Percentiles rank a stretch among this genome's conserved stretches.
These are phyloP conservation scores for Actias luna DNA, from an alignment of 2,888 invertebrate species.

Conservation along the genomic window DNA sequence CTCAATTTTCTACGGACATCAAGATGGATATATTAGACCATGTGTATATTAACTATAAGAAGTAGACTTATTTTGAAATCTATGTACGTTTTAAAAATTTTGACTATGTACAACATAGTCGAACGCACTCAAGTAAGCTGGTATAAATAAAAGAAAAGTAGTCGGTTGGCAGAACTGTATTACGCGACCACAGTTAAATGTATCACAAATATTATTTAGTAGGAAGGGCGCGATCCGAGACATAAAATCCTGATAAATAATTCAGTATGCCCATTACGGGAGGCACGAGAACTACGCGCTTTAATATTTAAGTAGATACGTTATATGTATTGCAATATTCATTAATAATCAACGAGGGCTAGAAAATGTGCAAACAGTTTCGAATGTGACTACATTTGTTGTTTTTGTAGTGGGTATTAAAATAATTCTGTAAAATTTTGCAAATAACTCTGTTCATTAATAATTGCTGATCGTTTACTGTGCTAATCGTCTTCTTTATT, in stretches of 20 bases:
- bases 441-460: not conserved
- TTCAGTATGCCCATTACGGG: slow-evolving; percentile 70
- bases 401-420: not conserved
- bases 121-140: not conserved
- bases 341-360: slow-evolving; percentile 68
- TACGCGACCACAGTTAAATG: slow-evolving; percentile 5
- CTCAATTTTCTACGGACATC: too few species aligned
- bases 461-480: not conserved
- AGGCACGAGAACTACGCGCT: slow-evolving; percentile 59
- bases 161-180: not conserved
- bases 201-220: slow-evolving; percentile 68
- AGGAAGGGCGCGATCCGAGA: slow-evolving; percentile 43
- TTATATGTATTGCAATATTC: slow-evolving; percentile 81
- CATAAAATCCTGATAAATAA: slow-evolving; percentile 38
- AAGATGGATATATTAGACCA: too few species aligned
- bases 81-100: not conserved
- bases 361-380: not conserved
- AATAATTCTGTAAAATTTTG: not conserved
- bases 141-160: not conserved
- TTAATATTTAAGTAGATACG: slow-evolving; percentile 75
- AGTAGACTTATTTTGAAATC: too few species aligned
- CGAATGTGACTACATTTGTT: not conserved
- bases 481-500: not conserved
- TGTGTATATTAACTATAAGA: too few species aligned
- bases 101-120: not conserved